phyloP scores from a whole-genome alignment of 2,797 vertebrate species.

The Phrynocephalus forsythii region DNA sequence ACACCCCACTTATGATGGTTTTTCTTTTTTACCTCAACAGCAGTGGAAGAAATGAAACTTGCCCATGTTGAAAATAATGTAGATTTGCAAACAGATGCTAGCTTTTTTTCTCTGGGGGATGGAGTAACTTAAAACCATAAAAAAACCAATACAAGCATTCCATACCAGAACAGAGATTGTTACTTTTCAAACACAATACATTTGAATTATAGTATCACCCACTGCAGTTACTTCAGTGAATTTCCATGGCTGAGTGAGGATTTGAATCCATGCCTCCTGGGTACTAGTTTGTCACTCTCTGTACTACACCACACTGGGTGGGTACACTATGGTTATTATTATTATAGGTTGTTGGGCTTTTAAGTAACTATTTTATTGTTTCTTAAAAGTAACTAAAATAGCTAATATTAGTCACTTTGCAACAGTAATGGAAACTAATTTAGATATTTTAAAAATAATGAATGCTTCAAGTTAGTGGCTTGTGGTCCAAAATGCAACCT shows the following conservation, averaged over 20 bases:
- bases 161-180: not conserved
- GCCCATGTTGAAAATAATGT: conserved; percentile 1
- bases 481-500: not conserved
- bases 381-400: not conserved
- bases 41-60: conserved; percentile 3
- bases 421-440: too few relatives aligned
- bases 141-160: conserved; percentile 21
- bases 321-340: too few relatives aligned
- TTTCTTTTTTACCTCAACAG: not conserved
- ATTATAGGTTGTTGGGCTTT: not conserved
- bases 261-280: too few relatives aligned
- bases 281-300: too few relatives aligned
- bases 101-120: not conserved
- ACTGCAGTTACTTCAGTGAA: not conserved
- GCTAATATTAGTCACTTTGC: not conserved
- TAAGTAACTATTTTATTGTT: not conserved
- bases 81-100: not conserved
- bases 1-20: not conserved
- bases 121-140: not conserved
- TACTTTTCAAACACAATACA: not conserved
- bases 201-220: not conserved
- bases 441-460: not conserved
- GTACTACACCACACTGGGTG: too few relatives aligned
- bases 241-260: too few relatives aligned
- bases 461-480: not conserved